Evolutionary conservation across 30 jellyfish, hydroid and myxozoan genomes (phyloP), one percentile per base, ranked within the genome.

Genomic region (Hydractinia symbiolongicarpus): DNA sequence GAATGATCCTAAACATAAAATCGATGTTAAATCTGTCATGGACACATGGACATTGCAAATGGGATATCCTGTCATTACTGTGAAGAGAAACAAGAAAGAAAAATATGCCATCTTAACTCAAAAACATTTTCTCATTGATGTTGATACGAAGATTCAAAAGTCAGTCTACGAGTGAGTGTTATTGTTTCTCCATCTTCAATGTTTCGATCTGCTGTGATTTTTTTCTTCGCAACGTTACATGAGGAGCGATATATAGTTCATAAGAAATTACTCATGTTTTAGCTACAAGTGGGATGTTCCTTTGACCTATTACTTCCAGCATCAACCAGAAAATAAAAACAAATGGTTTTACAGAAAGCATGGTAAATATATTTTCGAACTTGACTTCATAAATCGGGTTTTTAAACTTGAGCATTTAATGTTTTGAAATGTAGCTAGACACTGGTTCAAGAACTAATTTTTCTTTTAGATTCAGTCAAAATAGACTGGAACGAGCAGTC

Each of bases 281-380:
- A 89, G 96, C 7, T 89, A 84, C 86, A 89, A 89, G 62, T 89
- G 96, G 96, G 83, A 83, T 76, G 70, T 89, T 60, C 96, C 96
- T 4, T 40, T 89, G 19, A 89, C 96, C 13, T 84, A 54, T 84
- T 79, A 83, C 54, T 72, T 89, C 9, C 51, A 77, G 52, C 19
- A 88, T 10, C 53, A n/a, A 66, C 77, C 30, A 13, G 82, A 68
- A 44, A 54, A 40, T 16, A 64, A 84, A 53, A 55, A 17, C 50
- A 58, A 50, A 14, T 81, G 89, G 89, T 44, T 81, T 20, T 53
- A 81, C 51, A 50, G 49, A 50, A 15, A 55, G 8, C 51, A 44
- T 8, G 86, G 88, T 80, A 60, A 7, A 78, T 9, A 52, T 19
- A 51, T 68, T 53, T 6, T n/a, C 8, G 40, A n/a, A 64, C 40